A percentile compares a stretch with the other conserved stretches of the same genome.
Conservation (phyloP, 2,113 vertebrate species). For the Lathamus discolor region DNA sequence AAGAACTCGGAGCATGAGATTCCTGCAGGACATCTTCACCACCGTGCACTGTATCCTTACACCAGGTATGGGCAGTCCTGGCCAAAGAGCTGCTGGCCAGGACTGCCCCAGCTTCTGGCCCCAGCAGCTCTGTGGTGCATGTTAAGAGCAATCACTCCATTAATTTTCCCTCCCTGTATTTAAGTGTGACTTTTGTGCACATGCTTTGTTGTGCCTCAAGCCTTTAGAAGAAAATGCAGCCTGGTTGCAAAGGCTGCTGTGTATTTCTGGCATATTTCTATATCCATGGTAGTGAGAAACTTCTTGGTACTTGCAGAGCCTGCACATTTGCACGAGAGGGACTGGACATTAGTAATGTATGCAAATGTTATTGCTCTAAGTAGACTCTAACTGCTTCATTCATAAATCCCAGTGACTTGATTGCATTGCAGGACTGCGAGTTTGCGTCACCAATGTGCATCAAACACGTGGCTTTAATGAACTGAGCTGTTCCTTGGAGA, state of each 20-base stretch:
- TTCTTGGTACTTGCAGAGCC: not conserved
- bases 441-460: not conserved
- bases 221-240: not conserved
- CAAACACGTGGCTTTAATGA: not conserved
- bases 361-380: not conserved
- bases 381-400: not conserved
- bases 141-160: not conserved
- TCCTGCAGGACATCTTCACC: conserved; percentile 56
- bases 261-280: not conserved
- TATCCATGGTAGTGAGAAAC: not conserved
- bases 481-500: not conserved
- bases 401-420: not conserved
- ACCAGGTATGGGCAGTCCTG: conserved; percentile 53
- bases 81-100: not conserved
- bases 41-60: conserved; percentile 67
- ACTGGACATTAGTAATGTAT: not conserved
- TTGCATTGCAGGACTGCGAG: not conserved
- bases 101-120: not conserved
- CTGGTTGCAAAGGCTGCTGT: not conserved
- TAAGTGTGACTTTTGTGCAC: not conserved
- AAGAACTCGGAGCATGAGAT: conserved; percentile 61
- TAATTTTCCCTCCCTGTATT: not conserved
- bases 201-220: not conserved
- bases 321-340: not conserved
- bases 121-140: not conserved